Conservation (phyloP, 1,140 invertebrate species). For the Laupala kohalensis region DNA sequence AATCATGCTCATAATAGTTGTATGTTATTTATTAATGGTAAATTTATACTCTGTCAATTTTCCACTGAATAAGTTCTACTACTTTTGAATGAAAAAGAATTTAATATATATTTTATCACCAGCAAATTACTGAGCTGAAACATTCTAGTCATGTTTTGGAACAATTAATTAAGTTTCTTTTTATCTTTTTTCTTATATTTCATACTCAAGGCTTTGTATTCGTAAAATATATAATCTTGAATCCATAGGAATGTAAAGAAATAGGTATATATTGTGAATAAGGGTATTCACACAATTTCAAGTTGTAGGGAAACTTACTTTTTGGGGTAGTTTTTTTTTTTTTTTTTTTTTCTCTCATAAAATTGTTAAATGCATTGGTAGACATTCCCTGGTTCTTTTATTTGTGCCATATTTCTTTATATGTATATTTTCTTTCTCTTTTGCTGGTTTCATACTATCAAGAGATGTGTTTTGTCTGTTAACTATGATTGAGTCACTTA, state of each 20-base stretch:
- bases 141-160: background rate
- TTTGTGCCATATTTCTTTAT: too few relatives aligned
- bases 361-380: too few relatives aligned
- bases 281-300: too few relatives aligned
- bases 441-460: too few relatives aligned
- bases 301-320: too few relatives aligned
- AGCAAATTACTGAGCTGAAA: background rate
- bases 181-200: background rate
- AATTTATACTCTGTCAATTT: background rate
- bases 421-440: too few relatives aligned
- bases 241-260: background rate
- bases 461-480: too few relatives aligned
- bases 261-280: background rate
- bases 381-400: too few relatives aligned
- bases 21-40: background rate
- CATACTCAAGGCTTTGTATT: background rate
- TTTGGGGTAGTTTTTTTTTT: too few relatives aligned
- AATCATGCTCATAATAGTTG: background rate
- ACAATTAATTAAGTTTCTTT: background rate
- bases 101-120: background rate
- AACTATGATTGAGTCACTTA: too few relatives aligned
- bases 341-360: too few relatives aligned
- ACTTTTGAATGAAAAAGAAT: background rate
- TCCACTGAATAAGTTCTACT: background rate
- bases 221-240: background rate